Conservation (phyloP, 2,888 invertebrate species). For the Choreutis nemorana region DNA sequence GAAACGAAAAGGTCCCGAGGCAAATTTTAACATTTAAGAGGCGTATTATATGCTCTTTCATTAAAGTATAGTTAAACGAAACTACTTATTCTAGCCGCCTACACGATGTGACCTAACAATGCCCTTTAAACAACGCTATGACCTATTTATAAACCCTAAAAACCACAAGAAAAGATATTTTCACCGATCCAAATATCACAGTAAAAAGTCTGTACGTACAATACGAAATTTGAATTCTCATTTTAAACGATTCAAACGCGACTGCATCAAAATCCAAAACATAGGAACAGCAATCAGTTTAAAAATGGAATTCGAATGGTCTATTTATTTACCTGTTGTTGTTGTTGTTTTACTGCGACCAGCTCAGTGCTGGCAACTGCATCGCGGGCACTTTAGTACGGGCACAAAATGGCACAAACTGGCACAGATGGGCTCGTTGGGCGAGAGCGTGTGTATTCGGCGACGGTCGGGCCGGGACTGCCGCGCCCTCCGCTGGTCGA, state of each 20-base stretch:
- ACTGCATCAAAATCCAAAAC: neutral
- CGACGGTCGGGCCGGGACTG: slow-evolving; percentile 30
- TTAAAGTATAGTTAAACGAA: too few species aligned
- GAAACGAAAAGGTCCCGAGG: too few species aligned
- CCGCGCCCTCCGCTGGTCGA: slow-evolving; percentile 35
- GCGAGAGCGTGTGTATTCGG: slow-evolving; percentile 6
- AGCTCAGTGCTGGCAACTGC: slow-evolving; percentile 35
- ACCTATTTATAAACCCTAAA: too few species aligned
- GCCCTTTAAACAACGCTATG: too few species aligned
- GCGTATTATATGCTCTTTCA: too few species aligned
- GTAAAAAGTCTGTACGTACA: neutral
- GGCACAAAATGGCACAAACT: slow-evolving; percentile 11
- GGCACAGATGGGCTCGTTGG: slow-evolving; percentile 15
- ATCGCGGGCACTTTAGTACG: slow-evolving; percentile 26
- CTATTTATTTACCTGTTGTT: slow-evolving; percentile 8
- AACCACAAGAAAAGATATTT: too few species aligned
- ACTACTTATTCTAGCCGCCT: too few species aligned
- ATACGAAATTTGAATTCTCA: slow-evolving; percentile 1
- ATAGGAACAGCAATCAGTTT: neutral
- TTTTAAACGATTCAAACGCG: slow-evolving; percentile 2
- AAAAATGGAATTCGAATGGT: neutral
- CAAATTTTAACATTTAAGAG: too few species aligned
- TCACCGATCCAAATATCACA: neutral
- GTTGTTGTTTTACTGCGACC: slow-evolving; percentile 33
- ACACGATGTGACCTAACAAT: too few species aligned